Conservation (phyloP, 2,888 invertebrate species). For the Orchesellides sinensis region DNA sequence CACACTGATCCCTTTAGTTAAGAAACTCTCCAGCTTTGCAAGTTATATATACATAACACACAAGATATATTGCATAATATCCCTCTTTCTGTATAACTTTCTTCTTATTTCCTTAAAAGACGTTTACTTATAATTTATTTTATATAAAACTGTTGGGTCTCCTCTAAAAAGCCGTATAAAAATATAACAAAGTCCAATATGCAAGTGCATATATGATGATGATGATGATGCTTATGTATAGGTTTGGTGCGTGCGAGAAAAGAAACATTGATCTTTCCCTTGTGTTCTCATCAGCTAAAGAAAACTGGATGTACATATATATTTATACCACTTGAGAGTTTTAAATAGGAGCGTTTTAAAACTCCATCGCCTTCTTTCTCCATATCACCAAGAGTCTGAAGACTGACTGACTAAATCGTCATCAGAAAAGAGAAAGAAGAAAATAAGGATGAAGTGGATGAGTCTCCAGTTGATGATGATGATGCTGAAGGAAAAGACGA, state of each 20-base stretch:
- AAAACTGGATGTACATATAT: too few species aligned
- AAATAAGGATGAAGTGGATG: constrained; percentile 27
- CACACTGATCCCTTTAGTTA: constrained; percentile 63
- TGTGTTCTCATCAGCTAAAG: constrained; percentile 24
- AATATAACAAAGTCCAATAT: too few species aligned
- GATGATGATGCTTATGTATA: too few species aligned
- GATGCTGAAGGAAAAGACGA: constrained; percentile 55
- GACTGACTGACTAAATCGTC: constrained; percentile 7
- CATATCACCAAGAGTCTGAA: constrained; percentile 30
- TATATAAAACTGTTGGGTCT: too few species aligned
- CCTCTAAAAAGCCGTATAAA: too few species aligned
- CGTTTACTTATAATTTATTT: too few species aligned
- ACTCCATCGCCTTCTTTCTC: constrained; percentile 34
- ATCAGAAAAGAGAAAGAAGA: background rate
- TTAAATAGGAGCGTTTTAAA: constrained; percentile 49
- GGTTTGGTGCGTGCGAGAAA: too few species aligned
- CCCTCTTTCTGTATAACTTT: too few species aligned
- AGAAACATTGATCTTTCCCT: constrained; percentile 49
- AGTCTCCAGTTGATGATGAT: constrained; percentile 43
- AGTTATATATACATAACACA: background rate
- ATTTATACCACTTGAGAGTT: constrained; percentile 50
- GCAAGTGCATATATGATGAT: too few species aligned
- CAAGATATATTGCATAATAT: too few species aligned
- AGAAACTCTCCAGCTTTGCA: constrained; percentile 54
- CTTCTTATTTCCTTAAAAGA: too few species aligned